Evolutionary conservation across 2,888 invertebrate genomes (phyloP).

Genomic region (Drosophila rellima): DNA sequence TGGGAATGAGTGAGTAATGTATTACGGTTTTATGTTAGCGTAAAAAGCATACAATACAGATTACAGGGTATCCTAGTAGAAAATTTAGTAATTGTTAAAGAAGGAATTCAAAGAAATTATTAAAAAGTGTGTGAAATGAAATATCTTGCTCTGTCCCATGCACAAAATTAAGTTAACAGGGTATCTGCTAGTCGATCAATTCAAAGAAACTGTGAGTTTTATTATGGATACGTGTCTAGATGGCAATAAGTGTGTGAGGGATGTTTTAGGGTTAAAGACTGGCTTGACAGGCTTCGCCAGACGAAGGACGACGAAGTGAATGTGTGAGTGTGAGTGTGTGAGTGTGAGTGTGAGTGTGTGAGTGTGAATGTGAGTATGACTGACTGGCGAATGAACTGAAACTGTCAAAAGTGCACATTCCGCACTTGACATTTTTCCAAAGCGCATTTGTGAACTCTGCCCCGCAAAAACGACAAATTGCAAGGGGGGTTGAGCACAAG

Average conservation of each 20-base stretch:
- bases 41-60: neutral
- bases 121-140: accelerated
- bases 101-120: neutral
- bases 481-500: neutral
- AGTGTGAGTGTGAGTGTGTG: slow-evolving; percentile 4
- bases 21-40: slow-evolving; percentile 40
- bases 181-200: neutral
- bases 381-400: slow-evolving; percentile 77
- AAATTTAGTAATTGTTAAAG: neutral
- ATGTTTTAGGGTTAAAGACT: slow-evolving; percentile 59
- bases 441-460: slow-evolving; percentile 73
- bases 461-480: slow-evolving; percentile 3
- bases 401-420: slow-evolving; percentile 84
- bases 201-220: slow-evolving; percentile 39
- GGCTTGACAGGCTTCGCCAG: slow-evolving; percentile 37
- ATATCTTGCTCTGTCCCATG: neutral
- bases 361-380: slow-evolving; percentile 27
- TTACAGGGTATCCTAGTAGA: neutral
- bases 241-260: slow-evolving; percentile 53
- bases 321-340: neutral
- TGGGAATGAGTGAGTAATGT: slow-evolving; percentile 49
- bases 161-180: neutral
- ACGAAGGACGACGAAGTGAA: slow-evolving; percentile 8
- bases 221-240: slow-evolving; percentile 66
- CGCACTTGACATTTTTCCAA: slow-evolving; percentile 81